A percentile compares a stretch with the other conserved stretches of the same genome.
phyloP scores from a whole-genome alignment of 2,113 vertebrate genomes.

The Martes martes region DNA sequence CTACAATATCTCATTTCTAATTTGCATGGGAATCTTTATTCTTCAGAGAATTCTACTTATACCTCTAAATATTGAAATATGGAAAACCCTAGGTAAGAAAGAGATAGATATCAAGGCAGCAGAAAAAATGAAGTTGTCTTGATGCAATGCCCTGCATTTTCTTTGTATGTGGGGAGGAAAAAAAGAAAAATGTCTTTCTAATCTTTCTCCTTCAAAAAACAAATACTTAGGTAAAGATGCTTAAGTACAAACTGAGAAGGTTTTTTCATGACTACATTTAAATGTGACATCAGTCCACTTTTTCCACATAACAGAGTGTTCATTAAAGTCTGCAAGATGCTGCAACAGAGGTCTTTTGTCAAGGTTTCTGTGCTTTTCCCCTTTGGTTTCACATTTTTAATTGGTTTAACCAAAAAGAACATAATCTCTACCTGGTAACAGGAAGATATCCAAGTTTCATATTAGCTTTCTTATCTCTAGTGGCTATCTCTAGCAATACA shows the following conservation, averaged over 20 bases:
- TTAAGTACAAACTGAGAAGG: not conserved
- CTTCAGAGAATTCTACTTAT: not conserved
- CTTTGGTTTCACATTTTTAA: slow-evolving; percentile 58
- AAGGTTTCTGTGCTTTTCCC: not conserved
- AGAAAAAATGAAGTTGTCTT: not conserved
- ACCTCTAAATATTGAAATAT: not conserved
- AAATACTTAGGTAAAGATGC: not conserved
- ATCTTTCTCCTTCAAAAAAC: not conserved
- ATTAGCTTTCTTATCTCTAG: slow-evolving; percentile 54
- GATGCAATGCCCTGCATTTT: not conserved
- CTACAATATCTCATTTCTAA: not conserved
- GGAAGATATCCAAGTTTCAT: slow-evolving; percentile 59
- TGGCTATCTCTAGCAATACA: not conserved
- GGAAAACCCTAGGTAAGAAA: not conserved
- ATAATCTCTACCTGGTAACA: slow-evolving; percentile 57
- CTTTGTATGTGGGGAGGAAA: not conserved
- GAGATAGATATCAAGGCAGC: not conserved
- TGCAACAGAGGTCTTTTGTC: not conserved
- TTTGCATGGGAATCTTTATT: not conserved
- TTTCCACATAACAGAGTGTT: not conserved
- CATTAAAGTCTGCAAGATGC: slow-evolving; percentile 39
- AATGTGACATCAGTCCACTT: not conserved
- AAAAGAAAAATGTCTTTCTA: not conserved
- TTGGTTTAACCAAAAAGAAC: slow-evolving; percentile 46
- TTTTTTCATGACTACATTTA: not conserved